These are phyloP conservation scores for Rynchops niger DNA, from an alignment of 2,113 vertebrate species.

Conservation along the genomic window DNA sequence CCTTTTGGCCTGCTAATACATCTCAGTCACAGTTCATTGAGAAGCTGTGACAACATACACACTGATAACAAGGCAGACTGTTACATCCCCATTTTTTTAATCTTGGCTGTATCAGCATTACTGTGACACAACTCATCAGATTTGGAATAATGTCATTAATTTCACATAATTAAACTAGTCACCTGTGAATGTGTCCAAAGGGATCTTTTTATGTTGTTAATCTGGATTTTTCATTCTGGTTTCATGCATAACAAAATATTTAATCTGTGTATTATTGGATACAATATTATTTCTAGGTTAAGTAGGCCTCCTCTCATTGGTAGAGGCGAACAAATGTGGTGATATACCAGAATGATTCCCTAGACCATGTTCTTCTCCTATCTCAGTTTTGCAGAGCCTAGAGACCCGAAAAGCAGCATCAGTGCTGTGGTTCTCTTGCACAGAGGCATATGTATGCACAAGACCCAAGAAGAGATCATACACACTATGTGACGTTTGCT, in stretches of 20 bases:
- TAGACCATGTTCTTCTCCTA: not conserved
- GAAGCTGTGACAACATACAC: slow-evolving; percentile 34
- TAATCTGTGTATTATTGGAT: not conserved
- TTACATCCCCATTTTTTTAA: not conserved
- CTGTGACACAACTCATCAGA: slow-evolving; percentile 10
- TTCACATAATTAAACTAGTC: not conserved
- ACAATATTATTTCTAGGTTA: not conserved
- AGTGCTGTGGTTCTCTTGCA: not conserved
- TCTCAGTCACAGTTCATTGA: slow-evolving; percentile 46
- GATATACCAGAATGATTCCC: not conserved
- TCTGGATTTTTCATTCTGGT: not conserved
- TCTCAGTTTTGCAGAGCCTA: not conserved
- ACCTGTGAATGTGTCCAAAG: not conserved
- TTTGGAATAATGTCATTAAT: slow-evolving; percentile 37
- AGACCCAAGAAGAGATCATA: not conserved
- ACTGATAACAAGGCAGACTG: slow-evolving; percentile 40
- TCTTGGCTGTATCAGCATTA: not conserved
- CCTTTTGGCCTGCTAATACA: slow-evolving; percentile 58
- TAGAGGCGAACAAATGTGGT: not conserved
- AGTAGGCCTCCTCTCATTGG: not conserved
- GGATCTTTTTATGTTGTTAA: not conserved
- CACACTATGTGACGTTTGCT: not conserved
- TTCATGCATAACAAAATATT: not conserved
- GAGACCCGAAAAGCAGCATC: not conserved
- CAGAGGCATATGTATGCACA: not conserved